Percentiles rank a stretch among this genome's conserved stretches.
Conservation (phyloP, 2,113 vertebrate species). For the Gulo gulo region DNA sequence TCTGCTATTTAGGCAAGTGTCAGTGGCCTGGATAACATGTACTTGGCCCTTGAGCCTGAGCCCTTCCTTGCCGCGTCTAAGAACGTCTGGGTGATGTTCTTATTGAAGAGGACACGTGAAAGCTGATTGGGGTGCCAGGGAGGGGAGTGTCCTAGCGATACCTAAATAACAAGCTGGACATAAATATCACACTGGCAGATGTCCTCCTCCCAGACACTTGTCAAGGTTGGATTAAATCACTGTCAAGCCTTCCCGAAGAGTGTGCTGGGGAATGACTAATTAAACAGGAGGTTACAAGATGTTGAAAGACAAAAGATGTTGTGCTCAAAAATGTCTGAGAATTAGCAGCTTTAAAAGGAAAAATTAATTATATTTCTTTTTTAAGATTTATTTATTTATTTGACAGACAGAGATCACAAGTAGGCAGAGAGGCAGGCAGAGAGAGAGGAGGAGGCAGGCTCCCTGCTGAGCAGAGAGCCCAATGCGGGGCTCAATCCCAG, state of each 20-base stretch:
- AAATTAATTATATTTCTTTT: neutral
- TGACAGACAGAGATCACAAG: too few species aligned
- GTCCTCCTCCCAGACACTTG: slow-evolving; percentile 12
- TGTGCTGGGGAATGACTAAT: slow-evolving; percentile 9
- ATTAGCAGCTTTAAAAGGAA: neutral
- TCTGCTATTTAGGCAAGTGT: neutral
- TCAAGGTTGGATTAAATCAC: neutral
- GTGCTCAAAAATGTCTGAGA: neutral
- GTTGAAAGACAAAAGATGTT: neutral
- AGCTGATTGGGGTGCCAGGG: neutral
- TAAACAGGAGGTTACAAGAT: neutral
- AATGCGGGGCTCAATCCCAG: too few species aligned
- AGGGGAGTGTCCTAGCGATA: neutral
- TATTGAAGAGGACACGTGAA: neutral
- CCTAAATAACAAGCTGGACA: neutral
- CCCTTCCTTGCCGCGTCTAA: neutral
- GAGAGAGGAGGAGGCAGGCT: too few species aligned
- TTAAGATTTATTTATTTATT: too few species aligned
- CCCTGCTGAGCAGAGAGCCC: too few species aligned
- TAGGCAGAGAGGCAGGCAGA: too few species aligned
- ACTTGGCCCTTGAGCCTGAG: neutral
- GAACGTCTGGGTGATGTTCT: neutral
- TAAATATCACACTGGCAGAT: neutral
- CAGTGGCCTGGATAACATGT: too few species aligned
- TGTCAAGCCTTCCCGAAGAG: neutral